Conservation (phyloP, 1,140 invertebrate species). For the Aphaenogaster ashmeadi region DNA sequence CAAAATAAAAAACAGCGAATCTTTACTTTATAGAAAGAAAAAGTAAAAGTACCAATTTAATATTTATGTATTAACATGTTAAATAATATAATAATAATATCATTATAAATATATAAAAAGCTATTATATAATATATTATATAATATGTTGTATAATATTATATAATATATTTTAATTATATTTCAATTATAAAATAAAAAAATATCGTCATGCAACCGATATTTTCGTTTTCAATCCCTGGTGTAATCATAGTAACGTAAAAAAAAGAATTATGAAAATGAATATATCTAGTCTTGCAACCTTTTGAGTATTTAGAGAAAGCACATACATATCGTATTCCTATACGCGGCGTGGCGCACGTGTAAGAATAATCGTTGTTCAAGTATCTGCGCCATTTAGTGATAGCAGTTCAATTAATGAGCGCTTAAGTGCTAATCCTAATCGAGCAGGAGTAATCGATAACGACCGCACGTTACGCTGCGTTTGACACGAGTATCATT, state of each 20-base stretch:
- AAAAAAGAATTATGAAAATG: conserved; percentile 55
- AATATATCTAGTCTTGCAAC: conserved; percentile 77
- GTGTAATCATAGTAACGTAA: conserved; percentile 58
- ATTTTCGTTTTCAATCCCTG: conserved; percentile 28
- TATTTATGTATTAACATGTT: neutral
- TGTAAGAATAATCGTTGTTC: conserved; percentile 61
- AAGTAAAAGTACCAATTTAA: conserved; percentile 35
- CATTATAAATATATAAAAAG: neutral
- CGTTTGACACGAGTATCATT: conserved; percentile 47
- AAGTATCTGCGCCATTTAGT: conserved; percentile 65
- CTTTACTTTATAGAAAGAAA: conserved; percentile 9
- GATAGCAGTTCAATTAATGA: conserved; percentile 67
- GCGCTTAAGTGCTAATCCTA: conserved; percentile 76
- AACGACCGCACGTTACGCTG: conserved; percentile 57
- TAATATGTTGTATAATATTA: neutral
- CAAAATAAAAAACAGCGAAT: neutral
- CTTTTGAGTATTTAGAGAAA: conserved; percentile 81
- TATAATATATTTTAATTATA: conserved; percentile 7
- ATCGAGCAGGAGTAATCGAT: conserved; percentile 70
- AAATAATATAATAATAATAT: conserved; percentile 12
- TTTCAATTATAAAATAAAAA: neutral
- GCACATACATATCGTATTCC: conserved; percentile 75
- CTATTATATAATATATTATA: neutral
- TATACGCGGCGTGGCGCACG: conserved; percentile 48
- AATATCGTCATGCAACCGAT: neutral